Percentiles rank a stretch among this genome's conserved stretches.
phyloP scores from a whole-genome alignment of 2,113 vertebrate species.

The Acinonyx jubatus region DNA sequence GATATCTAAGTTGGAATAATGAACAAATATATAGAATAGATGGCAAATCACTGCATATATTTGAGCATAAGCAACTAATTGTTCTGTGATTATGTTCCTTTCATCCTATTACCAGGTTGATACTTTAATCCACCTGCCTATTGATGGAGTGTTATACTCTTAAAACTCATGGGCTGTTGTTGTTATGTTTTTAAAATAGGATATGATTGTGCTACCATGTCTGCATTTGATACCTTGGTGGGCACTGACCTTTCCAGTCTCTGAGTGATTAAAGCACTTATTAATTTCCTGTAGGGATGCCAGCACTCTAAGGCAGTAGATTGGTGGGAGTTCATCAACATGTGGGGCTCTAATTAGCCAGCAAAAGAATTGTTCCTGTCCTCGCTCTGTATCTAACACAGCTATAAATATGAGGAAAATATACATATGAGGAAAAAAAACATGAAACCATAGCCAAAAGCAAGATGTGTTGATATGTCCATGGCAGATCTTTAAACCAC shows the following conservation, averaged over 20 bases:
- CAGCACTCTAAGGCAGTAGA: constrained; percentile 75
- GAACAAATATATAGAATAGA: background rate
- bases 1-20: background rate
- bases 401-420: constrained; percentile 65
- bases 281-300: constrained; percentile 85
- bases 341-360: constrained; percentile 83
- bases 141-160: constrained; percentile 48
- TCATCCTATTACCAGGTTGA: background rate
- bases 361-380: constrained; percentile 75
- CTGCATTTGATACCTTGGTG: constrained; percentile 79
- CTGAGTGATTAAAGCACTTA: constrained; percentile 83
- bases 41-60: background rate
- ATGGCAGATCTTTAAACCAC: constrained; percentile 12
- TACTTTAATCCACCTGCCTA: constrained; percentile 57
- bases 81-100: background rate
- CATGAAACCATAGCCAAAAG: background rate
- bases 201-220: constrained; percentile 66
- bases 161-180: constrained; percentile 1
- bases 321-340: constrained; percentile 84
- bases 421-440: background rate
- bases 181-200: constrained; percentile 72
- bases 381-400: constrained; percentile 54
- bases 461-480: constrained; percentile 7
- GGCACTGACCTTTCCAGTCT: constrained; percentile 83
- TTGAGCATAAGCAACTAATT: background rate